Conservation (phyloP, 2,797 vertebrate genomes). For the Macroramphosus scolopax region DNA sequence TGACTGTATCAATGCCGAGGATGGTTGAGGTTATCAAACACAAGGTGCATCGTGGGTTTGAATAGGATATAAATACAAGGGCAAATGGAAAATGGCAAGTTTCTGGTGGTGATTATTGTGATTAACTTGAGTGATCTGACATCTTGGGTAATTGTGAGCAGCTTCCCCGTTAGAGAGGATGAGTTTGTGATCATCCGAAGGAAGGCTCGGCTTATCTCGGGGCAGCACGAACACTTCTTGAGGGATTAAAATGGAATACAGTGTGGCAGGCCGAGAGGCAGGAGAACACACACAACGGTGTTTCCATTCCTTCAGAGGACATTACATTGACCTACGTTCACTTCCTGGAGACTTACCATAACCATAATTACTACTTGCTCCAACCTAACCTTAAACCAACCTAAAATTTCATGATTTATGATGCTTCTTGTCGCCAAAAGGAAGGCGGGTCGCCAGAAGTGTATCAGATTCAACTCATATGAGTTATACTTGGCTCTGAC, state of each 20-base stretch:
- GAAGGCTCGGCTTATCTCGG: slow-evolving; percentile 20
- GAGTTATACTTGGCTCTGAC: no score
- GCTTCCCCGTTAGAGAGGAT: slow-evolving; percentile 44
- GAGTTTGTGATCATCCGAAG: slow-evolving; percentile 39
- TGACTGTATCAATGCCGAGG: slow-evolving; percentile 56
- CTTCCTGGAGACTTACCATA: not conserved
- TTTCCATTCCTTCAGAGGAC: slow-evolving; percentile 5
- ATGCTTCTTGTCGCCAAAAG: not conserved
- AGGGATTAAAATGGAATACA: slow-evolving; percentile 23
- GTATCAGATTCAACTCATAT: no score
- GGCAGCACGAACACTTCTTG: slow-evolving; percentile 8
- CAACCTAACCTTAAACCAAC: not conserved
- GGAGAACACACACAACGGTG: slow-evolving; percentile 2
- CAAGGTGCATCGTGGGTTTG: slow-evolving; percentile 72
- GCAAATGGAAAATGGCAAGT: slow-evolving; percentile 52
- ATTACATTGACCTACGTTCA: slow-evolving; percentile 1
- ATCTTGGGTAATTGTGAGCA: slow-evolving; percentile 66
- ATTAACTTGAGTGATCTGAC: slow-evolving; percentile 74
- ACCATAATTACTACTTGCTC: slow-evolving; percentile 6
- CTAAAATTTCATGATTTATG: slow-evolving; percentile 9
- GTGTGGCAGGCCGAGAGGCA: slow-evolving; percentile 14
- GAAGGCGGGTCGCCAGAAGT: not conserved
- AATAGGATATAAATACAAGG: slow-evolving; percentile 44
- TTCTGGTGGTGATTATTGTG: slow-evolving; percentile 71
- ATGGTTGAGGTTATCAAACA: slow-evolving; percentile 55